Base-by-base conservation (phyloP, 2,113 vertebrate species). In the Donacobius atricapilla region DNA sequence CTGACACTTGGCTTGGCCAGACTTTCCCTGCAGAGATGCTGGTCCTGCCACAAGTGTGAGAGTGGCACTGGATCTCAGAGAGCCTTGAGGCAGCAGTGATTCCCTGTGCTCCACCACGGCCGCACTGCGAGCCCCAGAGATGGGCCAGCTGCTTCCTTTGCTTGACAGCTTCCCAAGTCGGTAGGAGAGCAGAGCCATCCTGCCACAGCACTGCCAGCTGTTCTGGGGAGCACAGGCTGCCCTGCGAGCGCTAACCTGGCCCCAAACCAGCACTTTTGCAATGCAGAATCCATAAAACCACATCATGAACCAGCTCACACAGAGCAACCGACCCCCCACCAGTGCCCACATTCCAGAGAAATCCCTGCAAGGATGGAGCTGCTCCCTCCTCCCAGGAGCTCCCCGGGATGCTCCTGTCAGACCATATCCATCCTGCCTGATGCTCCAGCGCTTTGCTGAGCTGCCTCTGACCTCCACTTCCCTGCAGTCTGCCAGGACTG, bases 91-190 rank as follows among this genome's bases (percentile, higher is more conserved):
- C 35, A 92, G 78, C 79, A 86, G 68, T 0, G 0, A 70, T 63
- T 77, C 47, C 48, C 40, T 21, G 6, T 42, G 71, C 82, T 58
- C 3, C 8, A 76, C 61, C 54, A 44, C 0, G 0, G 35, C 76
- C 56, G 45, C 0, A 2, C 78, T n/a, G 50, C 0, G 2, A 86
- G 54, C 60, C 87, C 57, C 58, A 20, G 1, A 91, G 28, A 89
- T 1, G 0, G 47, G 73, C 37, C 47, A 73, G 91, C 66, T 84
- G 83, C 71, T 94, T 89, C 16, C 1, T 81, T 64, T 71, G 57
- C 83, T 33, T 76, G 83, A 93, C 87, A 88, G 57, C 76, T 94
- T 93, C 88, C 80, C 94, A 73, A 90, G 89, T 5, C 2, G 12
- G 73, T 31, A 65, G 54, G 48, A 90, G 28, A 72, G 66, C 78